Percentiles rank a stretch among this genome's conserved stretches.
Conservation (phyloP, 2,113 vertebrate genomes). For the Thamnaconus septentrionalis region DNA sequence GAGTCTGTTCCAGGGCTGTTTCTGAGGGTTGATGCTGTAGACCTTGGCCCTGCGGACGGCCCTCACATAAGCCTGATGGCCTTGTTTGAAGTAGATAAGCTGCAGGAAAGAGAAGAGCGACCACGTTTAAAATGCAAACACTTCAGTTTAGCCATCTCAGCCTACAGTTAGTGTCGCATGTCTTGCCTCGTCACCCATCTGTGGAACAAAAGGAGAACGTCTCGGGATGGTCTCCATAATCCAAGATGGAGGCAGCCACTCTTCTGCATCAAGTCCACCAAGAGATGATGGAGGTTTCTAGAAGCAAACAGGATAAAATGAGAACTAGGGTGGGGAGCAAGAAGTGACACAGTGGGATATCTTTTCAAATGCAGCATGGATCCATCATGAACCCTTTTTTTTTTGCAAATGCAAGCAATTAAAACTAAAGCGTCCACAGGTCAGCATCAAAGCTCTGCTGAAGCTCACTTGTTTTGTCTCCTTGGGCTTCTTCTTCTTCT, state of each 20-base stretch:
- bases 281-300: conserved; percentile 86
- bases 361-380: too few relatives aligned
- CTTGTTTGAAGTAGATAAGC: conserved; percentile 97
- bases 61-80: conserved; percentile 96
- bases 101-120: conserved; percentile 51
- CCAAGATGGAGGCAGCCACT: conserved; percentile 93
- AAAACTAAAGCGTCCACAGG: not conserved
- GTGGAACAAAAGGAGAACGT: conserved; percentile 94
- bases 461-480: conserved; percentile 83
- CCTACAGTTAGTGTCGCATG: not conserved
- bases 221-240: conserved; percentile 91
- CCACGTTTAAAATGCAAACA: not conserved
- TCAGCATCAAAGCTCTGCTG: too few relatives aligned
- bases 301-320: not conserved
- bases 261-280: conserved; percentile 85
- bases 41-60: conserved; percentile 93
- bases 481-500: conserved; percentile 89
- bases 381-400: not conserved
- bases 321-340: too few relatives aligned
- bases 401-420: not conserved
- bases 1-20: conserved; percentile 98
- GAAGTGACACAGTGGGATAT: too few relatives aligned
- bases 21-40: conserved; percentile 94
- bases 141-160: not conserved
- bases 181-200: conserved; percentile 97